Evolutionary conservation across 2,888 invertebrate genomes (phyloP), one percentile per base, ranked within the genome.

Genomic region (Melitaea athalia): DNA sequence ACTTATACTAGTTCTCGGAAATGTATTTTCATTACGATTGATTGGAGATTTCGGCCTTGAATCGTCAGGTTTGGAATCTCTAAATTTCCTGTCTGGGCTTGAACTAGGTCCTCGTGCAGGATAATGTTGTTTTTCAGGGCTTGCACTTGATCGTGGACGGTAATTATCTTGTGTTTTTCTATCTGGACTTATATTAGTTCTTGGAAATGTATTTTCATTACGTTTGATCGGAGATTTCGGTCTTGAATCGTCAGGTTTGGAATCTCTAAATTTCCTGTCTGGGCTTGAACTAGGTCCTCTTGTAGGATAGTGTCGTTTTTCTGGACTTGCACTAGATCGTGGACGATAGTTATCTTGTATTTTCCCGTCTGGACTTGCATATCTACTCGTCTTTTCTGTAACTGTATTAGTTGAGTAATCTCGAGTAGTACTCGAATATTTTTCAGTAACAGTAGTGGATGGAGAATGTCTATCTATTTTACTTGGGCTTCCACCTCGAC

Each of bases 391-490:
- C 76, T 82, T 86, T 75, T 90, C 88, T 38, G 79, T 79, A 11
- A 80, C 71, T 7, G 85, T 82, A 66, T 85, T 78, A 24, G 85
- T 83, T 6, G 87, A 86, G 67, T 83, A 81, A 42, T 84, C n/a
- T n/a, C n/a, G n/a, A n/a, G n/a, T n/a, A n/a, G n/a, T 84, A 70
- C 78, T 85, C 0, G 86, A 85, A 68, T 85, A 80, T 68, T 74
- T 82, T 45, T 91, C 87, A 60, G 82, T 79, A 12, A 81, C 68
- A 6, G 78, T 82, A 24, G 84, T 85, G 59, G 83, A 83, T 7
- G 91, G 90, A 10, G 91, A 91, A 63, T 68, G 74, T 68, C 86
- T 85, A 53, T 90, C 88, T n/a, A 80, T 70, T 75, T 85, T 78
- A 63, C 63, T 76, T 3, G 86, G 85, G 68, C 91, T 91, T 8